Percentiles rank a stretch among this genome's conserved stretches.
These are phyloP conservation scores for Varanus komodoensis DNA, from an alignment of 2,113 vertebrate genomes.

Conservation along the genomic window DNA sequence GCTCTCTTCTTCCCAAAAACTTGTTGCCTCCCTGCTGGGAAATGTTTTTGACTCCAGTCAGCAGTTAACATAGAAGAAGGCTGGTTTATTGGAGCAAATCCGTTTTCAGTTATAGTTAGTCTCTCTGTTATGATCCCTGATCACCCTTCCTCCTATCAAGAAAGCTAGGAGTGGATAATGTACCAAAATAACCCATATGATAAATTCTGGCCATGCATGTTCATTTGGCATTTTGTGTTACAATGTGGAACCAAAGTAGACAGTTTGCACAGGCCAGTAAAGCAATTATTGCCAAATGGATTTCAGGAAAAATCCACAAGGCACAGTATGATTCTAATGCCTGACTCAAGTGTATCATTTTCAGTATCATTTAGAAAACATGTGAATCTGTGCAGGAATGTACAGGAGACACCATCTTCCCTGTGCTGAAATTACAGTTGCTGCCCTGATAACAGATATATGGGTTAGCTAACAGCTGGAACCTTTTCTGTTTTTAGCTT, in stretches of 20 bases:
- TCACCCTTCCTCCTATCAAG: no score
- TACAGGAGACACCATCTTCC: constrained; percentile 3
- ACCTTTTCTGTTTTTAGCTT: constrained; percentile 47
- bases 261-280: neutral
- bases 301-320: neutral
- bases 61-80: neutral
- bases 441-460: neutral
- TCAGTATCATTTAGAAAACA: constrained; percentile 23
- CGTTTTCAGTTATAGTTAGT: neutral
- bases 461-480: constrained; percentile 47
- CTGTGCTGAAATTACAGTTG: constrained; percentile 15
- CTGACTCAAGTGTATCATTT: neutral
- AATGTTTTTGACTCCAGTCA: no score
- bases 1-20: no score
- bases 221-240: neutral
- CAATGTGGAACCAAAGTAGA: neutral
- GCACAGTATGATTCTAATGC: constrained; percentile 1
- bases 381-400: constrained; percentile 20
- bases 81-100: neutral
- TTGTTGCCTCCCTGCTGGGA: no score
- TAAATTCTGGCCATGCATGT: neutral
- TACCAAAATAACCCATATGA: neutral
- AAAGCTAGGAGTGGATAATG: neutral
- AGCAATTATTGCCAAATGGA: neutral
- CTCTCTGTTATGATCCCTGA: neutral